Base-by-base conservation (phyloP, 2,888 invertebrate genomes). In the Trissolcus brochymenae region DNA sequence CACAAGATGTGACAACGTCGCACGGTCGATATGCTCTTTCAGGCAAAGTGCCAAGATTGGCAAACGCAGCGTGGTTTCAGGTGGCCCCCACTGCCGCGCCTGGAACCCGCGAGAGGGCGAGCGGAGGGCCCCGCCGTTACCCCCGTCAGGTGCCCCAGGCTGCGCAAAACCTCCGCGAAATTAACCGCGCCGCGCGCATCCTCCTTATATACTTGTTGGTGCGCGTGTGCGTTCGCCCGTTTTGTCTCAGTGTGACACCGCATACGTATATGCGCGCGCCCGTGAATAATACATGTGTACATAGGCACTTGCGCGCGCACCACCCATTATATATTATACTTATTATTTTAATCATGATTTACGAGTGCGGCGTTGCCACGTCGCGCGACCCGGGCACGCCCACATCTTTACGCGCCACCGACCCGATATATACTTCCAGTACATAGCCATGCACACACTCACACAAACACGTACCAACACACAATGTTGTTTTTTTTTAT, bases 31-130 rank as follows among this genome's bases (percentile, higher is more conserved):
- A 89, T 88, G 87, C 86, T 88, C 87, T 88, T 89, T 88, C 87
- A 89, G 89, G 89, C 89, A 88, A 87, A 87, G 86, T 89, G 89
- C 89, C 89, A 89, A 89, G 89, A 88, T 88, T 88, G 87, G 87
- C 84, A 86, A 86, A 84, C 84, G 85, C 80, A 65, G 76, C 83
- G 82, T 74, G 84, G 84, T 86, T 87, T 86, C 86, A 86, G 86
- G 83, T 86, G 80, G 73, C 79, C 81, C 79, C 83, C 80, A 84
- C 82, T 73, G 74, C 54, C 64, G 67, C 65, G 67, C 68, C 81
- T 81, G 83, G 81, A 83, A 83, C 83, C 80, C 64, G 76, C 49
- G 82, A 64, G 82, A 79, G 82, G 82, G 72, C 64, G 74, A 46
- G 82, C 62, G 82, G 78, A 82, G 82, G 25, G 51, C 59, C 78